A percentile compares a stretch with the other conserved stretches of the same genome.
phyloP scores from a whole-genome alignment of 1,140 invertebrate species.

The Polypedilum pembai region DNA sequence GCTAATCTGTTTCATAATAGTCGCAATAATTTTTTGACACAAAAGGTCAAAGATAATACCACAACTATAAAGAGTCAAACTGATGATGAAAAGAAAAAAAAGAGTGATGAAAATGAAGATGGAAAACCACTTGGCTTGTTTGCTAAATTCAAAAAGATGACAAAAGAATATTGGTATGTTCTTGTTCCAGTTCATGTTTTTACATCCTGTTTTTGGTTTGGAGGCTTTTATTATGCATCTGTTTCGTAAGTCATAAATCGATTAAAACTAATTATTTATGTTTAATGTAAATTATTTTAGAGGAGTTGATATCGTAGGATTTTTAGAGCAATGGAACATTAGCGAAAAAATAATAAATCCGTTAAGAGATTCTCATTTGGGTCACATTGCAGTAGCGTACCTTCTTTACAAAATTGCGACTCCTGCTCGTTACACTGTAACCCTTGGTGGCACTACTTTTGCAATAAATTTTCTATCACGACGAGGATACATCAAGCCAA shows the following conservation, averaged over 20 bases:
- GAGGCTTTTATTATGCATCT: conserved; percentile 76
- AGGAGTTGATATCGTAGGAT: conserved; percentile 74
- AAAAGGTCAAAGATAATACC: too few relatives aligned
- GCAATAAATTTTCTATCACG: conserved; percentile 58
- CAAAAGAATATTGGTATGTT: conserved; percentile 91
- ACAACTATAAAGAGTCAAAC: too few relatives aligned
- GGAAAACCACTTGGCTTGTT: conserved; percentile 58
- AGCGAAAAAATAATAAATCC: conserved; percentile 68
- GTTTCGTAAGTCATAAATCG: conserved; percentile 57
- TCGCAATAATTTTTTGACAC: too few relatives aligned
- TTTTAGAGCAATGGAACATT: conserved; percentile 65
- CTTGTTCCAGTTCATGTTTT: conserved; percentile 80
- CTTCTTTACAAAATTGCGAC: conserved; percentile 87
- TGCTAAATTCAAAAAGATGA: conserved; percentile 82
- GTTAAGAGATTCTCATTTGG: conserved; percentile 67
- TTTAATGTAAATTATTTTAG: conserved; percentile 49
- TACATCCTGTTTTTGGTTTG: conserved; percentile 79
- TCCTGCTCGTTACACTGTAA: conserved; percentile 82
- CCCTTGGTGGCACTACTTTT: conserved; percentile 71
- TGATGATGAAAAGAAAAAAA: conserved; percentile 32
- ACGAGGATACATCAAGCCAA: conserved; percentile 57
- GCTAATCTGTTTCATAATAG: too few relatives aligned
- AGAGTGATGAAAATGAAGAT: neutral
- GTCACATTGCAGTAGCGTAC: conserved; percentile 81
- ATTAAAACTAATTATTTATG: conserved; percentile 15